Percentiles rank a stretch among this genome's conserved stretches.
Conservation (phyloP, 2,888 invertebrate species). For the Pseudococcus jackbeardsleyi region DNA sequence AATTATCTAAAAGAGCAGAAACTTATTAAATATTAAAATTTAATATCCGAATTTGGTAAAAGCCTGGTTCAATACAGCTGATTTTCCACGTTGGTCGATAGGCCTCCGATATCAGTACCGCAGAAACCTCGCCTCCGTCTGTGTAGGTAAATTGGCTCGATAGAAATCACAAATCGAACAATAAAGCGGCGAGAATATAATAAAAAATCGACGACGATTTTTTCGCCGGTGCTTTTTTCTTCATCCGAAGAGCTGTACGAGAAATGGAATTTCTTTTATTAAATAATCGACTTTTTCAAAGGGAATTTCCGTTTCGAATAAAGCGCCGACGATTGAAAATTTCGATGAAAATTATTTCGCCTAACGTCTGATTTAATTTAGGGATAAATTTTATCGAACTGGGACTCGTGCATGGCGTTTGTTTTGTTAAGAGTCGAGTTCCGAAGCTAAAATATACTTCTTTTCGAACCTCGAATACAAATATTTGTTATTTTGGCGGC, state of each 20-base stretch:
- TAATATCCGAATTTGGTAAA: slow-evolving; percentile 10
- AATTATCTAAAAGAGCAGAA: slow-evolving; percentile 1
- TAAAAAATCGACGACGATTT: neutral
- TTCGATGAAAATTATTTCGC: slow-evolving; percentile 16
- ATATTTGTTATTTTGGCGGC: neutral
- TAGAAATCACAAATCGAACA: neutral
- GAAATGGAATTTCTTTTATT: slow-evolving; percentile 37
- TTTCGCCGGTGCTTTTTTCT: neutral
- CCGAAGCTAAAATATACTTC: neutral
- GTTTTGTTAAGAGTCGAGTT: neutral
- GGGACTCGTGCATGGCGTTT: neutral
- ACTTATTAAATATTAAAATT: neutral
- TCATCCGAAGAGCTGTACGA: neutral
- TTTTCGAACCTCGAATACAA: slow-evolving; percentile 30
- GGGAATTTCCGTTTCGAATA: slow-evolving; percentile 32
- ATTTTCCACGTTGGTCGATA: neutral
- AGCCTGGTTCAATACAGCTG: neutral
- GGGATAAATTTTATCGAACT: slow-evolving; percentile 30
- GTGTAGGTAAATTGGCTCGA: neutral
- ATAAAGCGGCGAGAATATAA: neutral
- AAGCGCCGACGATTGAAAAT: slow-evolving; percentile 9
- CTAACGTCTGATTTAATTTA: slow-evolving; percentile 29
- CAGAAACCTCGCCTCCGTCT: neutral
- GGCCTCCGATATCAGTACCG: neutral
- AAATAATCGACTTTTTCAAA: slow-evolving; percentile 35